Base-by-base conservation (phyloP, 1,140 invertebrate genomes). In the Semibalanus balanoides region DNA sequence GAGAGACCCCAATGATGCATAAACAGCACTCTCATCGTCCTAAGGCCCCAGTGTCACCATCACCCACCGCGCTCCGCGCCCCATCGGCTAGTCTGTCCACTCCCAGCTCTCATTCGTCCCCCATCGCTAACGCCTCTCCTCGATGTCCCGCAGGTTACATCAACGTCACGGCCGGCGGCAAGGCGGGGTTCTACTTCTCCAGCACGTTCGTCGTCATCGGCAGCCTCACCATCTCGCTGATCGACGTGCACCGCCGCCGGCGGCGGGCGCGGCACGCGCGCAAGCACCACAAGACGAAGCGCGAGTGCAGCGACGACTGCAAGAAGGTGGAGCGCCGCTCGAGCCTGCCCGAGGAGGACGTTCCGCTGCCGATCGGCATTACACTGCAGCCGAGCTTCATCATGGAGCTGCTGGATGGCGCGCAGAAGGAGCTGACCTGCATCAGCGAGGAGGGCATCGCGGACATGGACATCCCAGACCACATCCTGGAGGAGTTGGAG, bases 111-210 rank as follows among this genome's bases (percentile, higher is more conserved):
- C 35, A 17, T 40, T 40, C 35, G 35, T 40, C 5, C 35, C 5
- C 5, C 35, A 40, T 40, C 17, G 5, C 35, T 40, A 40, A 40
- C 35, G 35, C 71, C 74, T 31, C 30, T 29, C 19, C n/a, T 74
- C n/a, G 22, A 77, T 11, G n/a, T 74, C 78, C 78, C n/a, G 0
- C 82, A 93, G 91, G 91, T 28, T 92, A 92, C 82, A 90, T 93
- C 80, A 93, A 92, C 82, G 87, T 89, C 19, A 87, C 87, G 17
- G 91, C 87, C 79, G 90, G 90, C 29, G 88, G 89, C 77, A 89
- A 92, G 80, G 87, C 89, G 17, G 92, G 92, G 11, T 94, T 92
- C 83, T 93, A 92, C 83, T 91, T 93, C 83, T 92, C 91, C 81
- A 91, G 91, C 5, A 88, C 89, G 0, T 92, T 91, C 81, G 89